Conservation (phyloP, 2,113 vertebrate genomes). For the Heptranchias perlo region DNA sequence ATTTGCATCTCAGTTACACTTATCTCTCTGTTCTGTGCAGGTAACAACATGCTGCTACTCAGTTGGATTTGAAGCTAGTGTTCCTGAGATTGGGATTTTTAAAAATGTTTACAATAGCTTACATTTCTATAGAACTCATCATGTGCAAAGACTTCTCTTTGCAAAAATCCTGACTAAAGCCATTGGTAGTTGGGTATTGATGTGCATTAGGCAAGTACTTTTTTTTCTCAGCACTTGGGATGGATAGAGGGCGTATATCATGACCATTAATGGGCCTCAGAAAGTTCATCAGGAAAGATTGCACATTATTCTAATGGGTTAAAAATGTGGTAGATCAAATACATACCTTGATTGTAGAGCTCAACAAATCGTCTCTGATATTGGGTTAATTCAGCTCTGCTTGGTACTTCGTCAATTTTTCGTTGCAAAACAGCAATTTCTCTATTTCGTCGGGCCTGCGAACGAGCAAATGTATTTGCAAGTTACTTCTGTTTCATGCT, state of each 20-base stretch:
- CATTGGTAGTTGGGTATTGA: too few species aligned
- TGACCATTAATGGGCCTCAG: neutral
- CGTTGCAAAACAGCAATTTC: constrained; percentile 93
- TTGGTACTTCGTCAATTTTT: constrained; percentile 95
- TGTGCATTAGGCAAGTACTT: neutral
- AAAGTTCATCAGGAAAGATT: neutral
- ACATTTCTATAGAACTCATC: neutral
- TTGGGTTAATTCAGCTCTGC: constrained; percentile 89
- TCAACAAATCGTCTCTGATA: constrained; percentile 99
- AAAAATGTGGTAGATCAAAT: constrained; percentile 36
- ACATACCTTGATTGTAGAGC: constrained; percentile 89
- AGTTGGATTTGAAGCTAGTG: neutral
- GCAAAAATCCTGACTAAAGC: neutral
- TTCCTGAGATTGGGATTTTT: neutral
- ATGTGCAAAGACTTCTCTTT: neutral
- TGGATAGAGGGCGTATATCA: neutral
- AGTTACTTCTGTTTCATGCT: neutral
- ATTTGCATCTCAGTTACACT: neutral
- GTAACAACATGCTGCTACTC: too few species aligned
- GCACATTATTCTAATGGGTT: neutral
- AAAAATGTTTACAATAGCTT: neutral
- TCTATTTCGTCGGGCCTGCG: constrained; percentile 87
- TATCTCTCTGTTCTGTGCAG: neutral
- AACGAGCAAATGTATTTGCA: constrained; percentile 40
- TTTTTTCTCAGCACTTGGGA: neutral